Base-by-base conservation (phyloP, 2,888 invertebrate species). In the Agrochola lota region DNA sequence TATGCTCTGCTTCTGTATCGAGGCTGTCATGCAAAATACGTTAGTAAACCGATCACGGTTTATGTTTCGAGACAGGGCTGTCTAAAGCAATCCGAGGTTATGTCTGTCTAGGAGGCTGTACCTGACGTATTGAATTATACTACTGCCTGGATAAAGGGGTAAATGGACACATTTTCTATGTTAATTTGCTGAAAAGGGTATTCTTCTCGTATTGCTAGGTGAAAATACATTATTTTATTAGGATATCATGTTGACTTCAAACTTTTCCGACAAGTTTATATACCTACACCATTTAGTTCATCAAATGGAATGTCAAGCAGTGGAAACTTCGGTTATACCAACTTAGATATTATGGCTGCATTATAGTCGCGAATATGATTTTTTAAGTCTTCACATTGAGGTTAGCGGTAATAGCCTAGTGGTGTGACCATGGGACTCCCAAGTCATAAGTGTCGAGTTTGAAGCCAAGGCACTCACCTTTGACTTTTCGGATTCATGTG, bases 1-100 rank as follows among this genome's bases (percentile, higher is more conserved):
- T 52, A 20, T 30, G 12, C 9, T 79, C 20, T 30, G 1, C 15
- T 52, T 17, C 40, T 20, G 17, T 49, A n/a, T 73, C 17, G 12
- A 52, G 26, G 2, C 35, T 30, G n/a, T 81, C 15, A 52, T 8
- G 12, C 35, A 46, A 7, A 46, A 63, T 63, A 71, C 5, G 1
- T 43, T n/a, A 46, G 3, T 52, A 66, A 12, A 20, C 40, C 20
- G 11, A 69, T 75, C 35, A 59, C 2, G 5, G 17, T 35, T 46
- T 23, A 76, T 82, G 26, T 35, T 46, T 26, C 17, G 7, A 35
- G 63, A 26, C 49, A 35, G 40, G 9, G 2, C 20, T 64, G 35
- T 81, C 57, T 20, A 9, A 64, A 81, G 30, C 59, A 1, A 71
- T 59, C 23, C 15, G 9, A 35, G 17, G 46, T 71, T 46, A 77